These are phyloP conservation scores for Romanogobio albipinnatus DNA, from an alignment of 2,113 vertebrate species.

Conservation along the genomic window DNA sequence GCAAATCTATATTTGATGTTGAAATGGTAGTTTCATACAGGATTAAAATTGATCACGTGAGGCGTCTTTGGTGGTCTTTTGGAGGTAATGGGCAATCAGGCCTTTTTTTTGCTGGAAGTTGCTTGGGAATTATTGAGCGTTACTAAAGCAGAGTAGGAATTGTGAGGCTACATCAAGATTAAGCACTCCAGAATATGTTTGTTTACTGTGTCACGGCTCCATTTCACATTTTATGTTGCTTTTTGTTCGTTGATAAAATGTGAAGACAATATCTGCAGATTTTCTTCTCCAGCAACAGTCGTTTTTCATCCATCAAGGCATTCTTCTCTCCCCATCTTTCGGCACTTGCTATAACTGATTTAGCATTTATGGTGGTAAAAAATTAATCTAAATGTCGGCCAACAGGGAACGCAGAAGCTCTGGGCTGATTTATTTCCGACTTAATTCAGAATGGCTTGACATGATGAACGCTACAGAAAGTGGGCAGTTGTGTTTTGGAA, in stretches of 20 bases:
- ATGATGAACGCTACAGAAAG: conserved; percentile 76
- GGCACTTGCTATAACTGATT: conserved; percentile 60
- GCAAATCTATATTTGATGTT: conserved; percentile 87
- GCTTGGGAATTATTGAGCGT: conserved; percentile 41
- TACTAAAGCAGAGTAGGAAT: conserved; percentile 42
- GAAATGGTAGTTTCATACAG: conserved; percentile 88
- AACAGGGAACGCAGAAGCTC: conserved; percentile 71
- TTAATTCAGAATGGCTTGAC: conserved; percentile 76
- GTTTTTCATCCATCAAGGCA: conserved; percentile 69
- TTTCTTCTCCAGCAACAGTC: conserved; percentile 64
- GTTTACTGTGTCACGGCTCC: not conserved
- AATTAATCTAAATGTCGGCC: conserved; percentile 72
- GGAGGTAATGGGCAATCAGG: conserved; percentile 71
- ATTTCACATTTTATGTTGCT: conserved; percentile 47
- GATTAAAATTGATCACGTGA: conserved; percentile 87
- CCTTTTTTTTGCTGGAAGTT: conserved; percentile 63
- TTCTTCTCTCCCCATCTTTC: conserved; percentile 52
- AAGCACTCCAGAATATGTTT: conserved; percentile 42
- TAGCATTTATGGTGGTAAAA: conserved; percentile 67
- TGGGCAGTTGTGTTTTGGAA: conserved; percentile 63
- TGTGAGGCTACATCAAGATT: conserved; percentile 32
- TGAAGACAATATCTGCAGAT: conserved; percentile 66
- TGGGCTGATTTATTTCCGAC: conserved; percentile 76
- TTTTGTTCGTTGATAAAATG: conserved; percentile 49
- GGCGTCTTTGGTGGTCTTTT: conserved; percentile 79